Evolutionary conservation across 2,888 invertebrate genomes (phyloP).

Genomic region (Eledone cirrhosa): DNA sequence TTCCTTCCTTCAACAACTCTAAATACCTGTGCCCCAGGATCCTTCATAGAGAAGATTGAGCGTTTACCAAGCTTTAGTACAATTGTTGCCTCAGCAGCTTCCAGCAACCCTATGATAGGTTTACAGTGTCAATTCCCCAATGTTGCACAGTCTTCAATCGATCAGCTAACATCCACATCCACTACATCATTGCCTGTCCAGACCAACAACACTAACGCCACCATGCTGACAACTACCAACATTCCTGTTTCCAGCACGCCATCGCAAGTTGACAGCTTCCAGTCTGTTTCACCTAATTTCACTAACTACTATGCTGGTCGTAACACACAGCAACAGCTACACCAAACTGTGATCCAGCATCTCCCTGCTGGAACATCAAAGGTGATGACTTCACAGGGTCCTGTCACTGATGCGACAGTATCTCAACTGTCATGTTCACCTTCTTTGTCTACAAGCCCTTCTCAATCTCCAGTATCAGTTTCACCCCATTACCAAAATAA

Average conservation of each 20-base stretch:
- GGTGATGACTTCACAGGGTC: neutral
- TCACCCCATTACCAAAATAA: neutral
- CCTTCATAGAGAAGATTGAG: slow-evolving; percentile 36
- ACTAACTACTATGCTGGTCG: slow-evolving; percentile 23
- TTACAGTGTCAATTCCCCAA: slow-evolving; percentile 16
- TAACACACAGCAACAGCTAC: slow-evolving; percentile 10
- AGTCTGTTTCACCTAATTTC: slow-evolving; percentile 11
- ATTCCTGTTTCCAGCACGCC: slow-evolving; percentile 19
- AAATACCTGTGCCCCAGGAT: slow-evolving; percentile 16
- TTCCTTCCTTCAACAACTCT: slow-evolving; percentile 28
- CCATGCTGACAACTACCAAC: slow-evolving; percentile 15
- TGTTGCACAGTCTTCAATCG: neutral
- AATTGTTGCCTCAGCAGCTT: slow-evolving; percentile 30
- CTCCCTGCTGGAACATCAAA: slow-evolving; percentile 20
- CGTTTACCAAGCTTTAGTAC: slow-evolving; percentile 38
- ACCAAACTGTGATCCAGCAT: slow-evolving; percentile 25
- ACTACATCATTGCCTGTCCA: slow-evolving; percentile 17
- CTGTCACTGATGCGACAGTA: neutral
- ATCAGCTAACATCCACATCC: slow-evolving; percentile 1
- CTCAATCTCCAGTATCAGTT: neutral
- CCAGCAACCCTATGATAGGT: slow-evolving; percentile 19
- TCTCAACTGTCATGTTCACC: neutral
- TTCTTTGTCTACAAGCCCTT: slow-evolving; percentile 1
- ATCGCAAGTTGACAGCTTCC: slow-evolving; percentile 14
- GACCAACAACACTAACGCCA: slow-evolving; percentile 12